These are phyloP conservation scores for Leucozona laternaria DNA, from an alignment of 2,888 invertebrate genomes.

Conservation along the genomic window DNA sequence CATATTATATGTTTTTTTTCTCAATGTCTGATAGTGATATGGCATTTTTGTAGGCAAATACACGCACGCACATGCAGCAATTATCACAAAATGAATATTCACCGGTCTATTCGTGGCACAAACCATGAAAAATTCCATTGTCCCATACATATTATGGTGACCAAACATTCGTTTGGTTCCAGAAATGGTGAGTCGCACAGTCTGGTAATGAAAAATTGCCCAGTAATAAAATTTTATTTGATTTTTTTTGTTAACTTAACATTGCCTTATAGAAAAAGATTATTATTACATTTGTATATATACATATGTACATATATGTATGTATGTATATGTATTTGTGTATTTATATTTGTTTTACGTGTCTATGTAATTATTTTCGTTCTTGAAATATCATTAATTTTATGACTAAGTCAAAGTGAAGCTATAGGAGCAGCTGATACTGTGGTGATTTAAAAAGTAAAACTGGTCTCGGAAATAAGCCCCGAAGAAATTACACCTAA, in stretches of 20 bases:
- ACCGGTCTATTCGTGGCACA: not conserved
- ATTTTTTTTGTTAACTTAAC: not conserved
- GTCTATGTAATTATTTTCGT: not conserved
- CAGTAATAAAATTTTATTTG: not conserved
- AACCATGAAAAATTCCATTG: slow-evolving; percentile 25
- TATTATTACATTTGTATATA: not conserved
- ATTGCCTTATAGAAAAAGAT: not conserved
- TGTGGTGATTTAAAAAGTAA: too few species aligned
- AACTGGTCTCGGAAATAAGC: too few species aligned
- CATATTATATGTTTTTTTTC: slow-evolving; percentile 1
- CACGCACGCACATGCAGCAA: slow-evolving; percentile 12
- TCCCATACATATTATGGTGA: not conserved
- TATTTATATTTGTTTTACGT: not conserved
- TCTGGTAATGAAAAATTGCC: slow-evolving; percentile 16
- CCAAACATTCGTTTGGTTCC: not conserved
- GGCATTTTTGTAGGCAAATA: not conserved
- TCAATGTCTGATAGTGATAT: not conserved
- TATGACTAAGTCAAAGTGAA: not conserved
- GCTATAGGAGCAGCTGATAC: not conserved
- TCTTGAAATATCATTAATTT: not conserved
- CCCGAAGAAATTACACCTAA: too few species aligned
- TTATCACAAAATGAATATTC: slow-evolving; percentile 10
- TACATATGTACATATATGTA: too few species aligned
- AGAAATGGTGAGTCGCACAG: slow-evolving; percentile 13
- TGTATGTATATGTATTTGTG: too few species aligned